Evolutionary conservation across 2,888 invertebrate genomes (phyloP), one percentile per base, ranked within the genome.

Genomic region (Dicyrtomina minuta): DNA sequence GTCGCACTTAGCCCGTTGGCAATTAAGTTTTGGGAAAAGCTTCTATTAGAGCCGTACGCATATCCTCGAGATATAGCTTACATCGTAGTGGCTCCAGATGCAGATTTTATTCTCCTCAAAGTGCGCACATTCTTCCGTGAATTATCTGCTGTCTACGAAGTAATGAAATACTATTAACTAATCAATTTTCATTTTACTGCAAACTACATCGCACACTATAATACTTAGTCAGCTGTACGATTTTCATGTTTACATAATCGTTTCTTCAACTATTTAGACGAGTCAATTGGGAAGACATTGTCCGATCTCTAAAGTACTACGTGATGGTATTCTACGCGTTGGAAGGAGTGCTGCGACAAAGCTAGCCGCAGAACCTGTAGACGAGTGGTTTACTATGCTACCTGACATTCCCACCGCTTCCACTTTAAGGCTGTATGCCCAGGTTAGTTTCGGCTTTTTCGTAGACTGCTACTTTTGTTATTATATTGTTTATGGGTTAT

Each of bases 1-100:
- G 84, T 97, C 56, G 90, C 94, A 6, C 84, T 96, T 49, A 92
- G 96, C n/a, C 97, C 97, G 0, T 92, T 94, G 81, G 92, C 96
- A 60, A 86, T 97, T 51, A 89, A 92, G 72, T 94, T 92, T 81
- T 98, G 98, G 98, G 98, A 99, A 82, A 91, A 94, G 79, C 86
- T 98, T n/a, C 84, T 93, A n/a, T 84, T 99, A 13, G 97, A 98
- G 82, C 99, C 99, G 0, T 96, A 95, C 82, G 91, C 96, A n/a
- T 92, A 93, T 80, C 87, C 93, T 5, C 86, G 97, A 41, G 97
- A 99, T 82, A 89, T 99, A 1, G 94, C 93, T 26, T 99, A 98
- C 81, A 87, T 97, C 46, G 94, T 97, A 8, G 88, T 99, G 0
- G 90, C 95, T 41, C 96, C 98, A 0, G 97, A 98, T 80, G 91